phyloP scores from a whole-genome alignment of 2,797 vertebrate genomes.

The Sandelia bainsii region DNA sequence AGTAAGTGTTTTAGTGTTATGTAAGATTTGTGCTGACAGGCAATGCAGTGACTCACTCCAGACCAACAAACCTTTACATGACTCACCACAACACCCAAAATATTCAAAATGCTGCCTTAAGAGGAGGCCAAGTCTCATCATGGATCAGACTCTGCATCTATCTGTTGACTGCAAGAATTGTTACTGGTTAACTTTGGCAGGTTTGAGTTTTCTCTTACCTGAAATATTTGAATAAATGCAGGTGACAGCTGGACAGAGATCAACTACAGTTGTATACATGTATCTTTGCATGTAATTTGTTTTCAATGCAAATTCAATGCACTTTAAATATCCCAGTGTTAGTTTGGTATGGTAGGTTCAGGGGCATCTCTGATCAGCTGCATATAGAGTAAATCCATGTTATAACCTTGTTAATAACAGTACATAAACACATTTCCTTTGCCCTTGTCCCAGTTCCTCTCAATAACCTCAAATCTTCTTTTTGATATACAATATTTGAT shows the following conservation, averaged over 20 bases:
- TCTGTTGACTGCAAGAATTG: not conserved
- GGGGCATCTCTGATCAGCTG: conserved; percentile 3
- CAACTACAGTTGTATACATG: not conserved
- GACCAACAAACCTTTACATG: conserved; percentile 61
- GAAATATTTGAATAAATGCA: not conserved
- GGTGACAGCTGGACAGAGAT: not conserved
- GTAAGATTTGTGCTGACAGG: conserved; percentile 45
- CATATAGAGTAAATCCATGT: not conserved
- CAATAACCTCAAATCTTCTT: not conserved
- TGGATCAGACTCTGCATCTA: not conserved
- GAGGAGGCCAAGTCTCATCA: not conserved
- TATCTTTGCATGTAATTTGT: not conserved
- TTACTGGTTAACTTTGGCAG: not conserved
- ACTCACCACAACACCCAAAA: conserved; percentile 64
- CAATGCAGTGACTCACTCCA: conserved; percentile 66
- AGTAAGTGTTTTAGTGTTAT: conserved; percentile 46
- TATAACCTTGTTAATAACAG: not conserved
- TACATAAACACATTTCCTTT: conserved; percentile 6
- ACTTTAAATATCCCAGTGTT: not conserved
- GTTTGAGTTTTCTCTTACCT: not conserved
- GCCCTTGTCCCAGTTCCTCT: not conserved
- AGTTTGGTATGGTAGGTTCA: not conserved
- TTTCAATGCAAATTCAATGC: not conserved
- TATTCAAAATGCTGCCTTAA: conserved; percentile 14
- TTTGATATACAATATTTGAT: not conserved